phyloP scores from a whole-genome alignment of 2,113 vertebrate genomes.

The Cebus imitator region DNA sequence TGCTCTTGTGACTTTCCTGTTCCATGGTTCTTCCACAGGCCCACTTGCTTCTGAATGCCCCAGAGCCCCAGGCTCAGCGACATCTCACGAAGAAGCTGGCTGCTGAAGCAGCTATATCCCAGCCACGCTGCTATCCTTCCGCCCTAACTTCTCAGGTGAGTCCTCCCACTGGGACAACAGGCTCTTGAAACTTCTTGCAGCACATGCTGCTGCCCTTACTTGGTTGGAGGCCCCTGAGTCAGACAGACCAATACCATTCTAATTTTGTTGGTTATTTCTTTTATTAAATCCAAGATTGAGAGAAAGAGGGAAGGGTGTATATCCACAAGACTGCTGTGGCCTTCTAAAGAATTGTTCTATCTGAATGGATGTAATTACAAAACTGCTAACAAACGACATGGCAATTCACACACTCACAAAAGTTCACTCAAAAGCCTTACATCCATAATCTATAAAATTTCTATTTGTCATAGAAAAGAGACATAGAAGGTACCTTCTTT shows the following conservation, averaged over 20 bases:
- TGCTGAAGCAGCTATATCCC: neutral
- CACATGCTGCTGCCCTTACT: neutral
- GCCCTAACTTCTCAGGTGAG: neutral
- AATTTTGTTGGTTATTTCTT: neutral
- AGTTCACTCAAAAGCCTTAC: neutral
- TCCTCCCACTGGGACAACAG: neutral
- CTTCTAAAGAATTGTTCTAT: neutral
- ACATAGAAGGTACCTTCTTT: neutral
- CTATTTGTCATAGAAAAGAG: neutral
- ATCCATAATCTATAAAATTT: neutral
- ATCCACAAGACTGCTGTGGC: neutral
- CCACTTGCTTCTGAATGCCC: neutral
- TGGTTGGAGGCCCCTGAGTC: neutral
- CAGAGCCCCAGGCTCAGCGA: fast-evolving
- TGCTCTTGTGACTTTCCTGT: neutral
- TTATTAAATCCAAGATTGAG: neutral
- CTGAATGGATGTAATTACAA: neutral
- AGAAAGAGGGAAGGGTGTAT: neutral
- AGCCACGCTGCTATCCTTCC: neutral
- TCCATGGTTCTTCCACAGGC: neutral
- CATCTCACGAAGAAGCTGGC: neutral
- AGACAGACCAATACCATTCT: neutral
- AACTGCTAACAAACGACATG: neutral
- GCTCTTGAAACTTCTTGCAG: neutral
- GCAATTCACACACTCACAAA: neutral